Evolutionary conservation across 2,797 vertebrate genomes (phyloP).

Genomic region (Gymnoscopelus microlampas): DNA sequence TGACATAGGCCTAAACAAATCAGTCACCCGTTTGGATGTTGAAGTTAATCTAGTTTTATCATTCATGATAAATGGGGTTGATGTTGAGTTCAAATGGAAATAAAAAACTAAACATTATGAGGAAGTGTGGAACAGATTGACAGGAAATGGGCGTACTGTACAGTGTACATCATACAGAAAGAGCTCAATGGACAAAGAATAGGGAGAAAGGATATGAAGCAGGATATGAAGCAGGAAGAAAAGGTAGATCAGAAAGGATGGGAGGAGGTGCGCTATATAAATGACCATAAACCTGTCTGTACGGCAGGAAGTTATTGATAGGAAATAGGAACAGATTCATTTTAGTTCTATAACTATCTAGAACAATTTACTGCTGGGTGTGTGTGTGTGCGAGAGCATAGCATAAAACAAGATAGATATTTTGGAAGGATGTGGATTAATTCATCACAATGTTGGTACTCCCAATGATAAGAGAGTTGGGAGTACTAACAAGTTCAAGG

Average conservation of each 20-base stretch:
- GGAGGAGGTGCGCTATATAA: not conserved
- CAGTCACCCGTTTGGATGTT: too few relatives aligned
- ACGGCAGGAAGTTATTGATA: constrained; percentile 16
- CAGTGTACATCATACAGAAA: constrained; percentile 19
- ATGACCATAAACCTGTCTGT: constrained; percentile 11
- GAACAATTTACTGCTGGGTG: too few relatives aligned
- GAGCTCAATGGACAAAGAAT: constrained; percentile 10
- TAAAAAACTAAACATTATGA: constrained; percentile 55
- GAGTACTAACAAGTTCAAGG: constrained; percentile 8
- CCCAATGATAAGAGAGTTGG: not conserved
- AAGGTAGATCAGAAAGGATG: constrained; percentile 11
- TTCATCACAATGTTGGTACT: too few relatives aligned
- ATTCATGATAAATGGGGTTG: constrained; percentile 20
- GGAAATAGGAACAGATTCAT: not conserved
- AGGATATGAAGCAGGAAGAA: constrained; percentile 53
- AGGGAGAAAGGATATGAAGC: constrained; percentile 52
- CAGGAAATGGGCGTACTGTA: constrained; percentile 45
- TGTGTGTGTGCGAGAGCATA: not conserved
- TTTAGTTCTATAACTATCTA: not conserved
- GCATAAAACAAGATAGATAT: not conserved
- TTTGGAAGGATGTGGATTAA: too few relatives aligned
- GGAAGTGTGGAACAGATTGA: constrained; percentile 40
- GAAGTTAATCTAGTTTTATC: too few relatives aligned
- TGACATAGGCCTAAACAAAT: too few relatives aligned
- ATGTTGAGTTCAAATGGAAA: constrained; percentile 40